Base-by-base conservation (phyloP, 2,888 invertebrate species). In the Eledona agricola region DNA sequence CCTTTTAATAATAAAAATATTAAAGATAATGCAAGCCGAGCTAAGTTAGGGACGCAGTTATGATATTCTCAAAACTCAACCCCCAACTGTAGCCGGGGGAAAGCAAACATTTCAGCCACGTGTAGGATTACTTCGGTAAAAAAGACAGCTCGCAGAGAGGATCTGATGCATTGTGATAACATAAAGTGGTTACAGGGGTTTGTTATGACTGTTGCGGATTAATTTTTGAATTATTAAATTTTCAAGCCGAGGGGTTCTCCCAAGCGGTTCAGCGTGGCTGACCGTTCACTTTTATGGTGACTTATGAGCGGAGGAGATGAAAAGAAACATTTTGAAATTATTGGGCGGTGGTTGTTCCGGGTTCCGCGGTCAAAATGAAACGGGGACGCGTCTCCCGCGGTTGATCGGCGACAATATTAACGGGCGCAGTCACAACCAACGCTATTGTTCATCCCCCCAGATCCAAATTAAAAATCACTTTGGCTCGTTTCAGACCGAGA, bases 171-270 rank as follows among this genome's bases (percentile, higher is more conserved):
- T 67, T 64, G 66, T 64, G 69, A 69, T 70, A 69, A 67, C 67
- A 62, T 61, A 67, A 69, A 70, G 70, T 68, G 70, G 69, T 67
- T 68, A 65, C 61, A 58, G 66, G 67, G 70, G 66, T 68, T 70
- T 70, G 70, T 70, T 70, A 70, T 70, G 70, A 70, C 70, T 67
- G 66, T 53, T 54, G 64, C 58, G 70, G 70, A 69, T 70, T 70
- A 70, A 70, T 70, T 70, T 69, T 69, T 70, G 69, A 69, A 70
- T 69, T 70, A 70, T 70, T 69, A 70, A 70, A 70, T 70, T 67
- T 65, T 59, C 20, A 42, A 42, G 22, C 22, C 10, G 40, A 45
- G 37, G 47, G 43, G 37, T 22, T 47, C 29, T 29, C 32, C 20
- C 25, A 11, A 12, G 28, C 28, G 12, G 22, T 42, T 11, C 32